A percentile compares a stretch with the other conserved stretches of the same genome.
Conservation (phyloP, 2,113 vertebrate species). For the Sinocyclocheilus anophthalmus region DNA sequence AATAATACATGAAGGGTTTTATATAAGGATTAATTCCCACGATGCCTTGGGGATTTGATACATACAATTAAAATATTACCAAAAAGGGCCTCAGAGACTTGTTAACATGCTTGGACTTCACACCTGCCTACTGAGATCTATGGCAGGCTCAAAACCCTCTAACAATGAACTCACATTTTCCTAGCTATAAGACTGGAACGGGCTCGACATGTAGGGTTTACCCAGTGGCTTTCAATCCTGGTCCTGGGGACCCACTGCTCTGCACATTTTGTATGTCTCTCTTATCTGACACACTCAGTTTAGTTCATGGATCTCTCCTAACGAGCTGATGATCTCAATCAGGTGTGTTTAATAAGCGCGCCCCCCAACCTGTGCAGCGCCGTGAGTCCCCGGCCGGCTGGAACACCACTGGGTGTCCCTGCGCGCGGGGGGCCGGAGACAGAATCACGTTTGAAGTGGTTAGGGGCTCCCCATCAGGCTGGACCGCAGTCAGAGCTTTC, state of each 20-base stretch:
- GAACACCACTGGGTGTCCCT: no score
- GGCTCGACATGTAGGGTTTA: neutral
- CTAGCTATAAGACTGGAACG: no score
- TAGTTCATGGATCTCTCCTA: no score
- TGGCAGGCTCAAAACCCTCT: neutral
- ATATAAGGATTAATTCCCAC: slow-evolving; percentile 14
- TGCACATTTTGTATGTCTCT: no score
- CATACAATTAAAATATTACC: slow-evolving; percentile 23
- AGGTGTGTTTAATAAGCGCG: no score
- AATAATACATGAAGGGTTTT: neutral
- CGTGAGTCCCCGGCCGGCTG: no score
- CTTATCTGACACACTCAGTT: no score
- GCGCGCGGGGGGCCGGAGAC: no score
- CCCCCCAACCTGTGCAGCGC: no score
- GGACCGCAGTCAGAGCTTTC: slow-evolving; percentile 41
- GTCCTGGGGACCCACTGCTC: no score
- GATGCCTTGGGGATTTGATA: slow-evolving; percentile 9
- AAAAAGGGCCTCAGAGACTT: slow-evolving; percentile 10
- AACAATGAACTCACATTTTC: neutral
- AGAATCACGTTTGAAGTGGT: neutral
- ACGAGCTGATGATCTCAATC: no score
- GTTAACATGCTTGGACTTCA: slow-evolving; percentile 17
- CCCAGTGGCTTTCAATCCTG: no score
- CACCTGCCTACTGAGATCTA: neutral
- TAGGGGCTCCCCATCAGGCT: neutral